Conservation (phyloP, 2,888 invertebrate species). For the Andrena fulva region DNA sequence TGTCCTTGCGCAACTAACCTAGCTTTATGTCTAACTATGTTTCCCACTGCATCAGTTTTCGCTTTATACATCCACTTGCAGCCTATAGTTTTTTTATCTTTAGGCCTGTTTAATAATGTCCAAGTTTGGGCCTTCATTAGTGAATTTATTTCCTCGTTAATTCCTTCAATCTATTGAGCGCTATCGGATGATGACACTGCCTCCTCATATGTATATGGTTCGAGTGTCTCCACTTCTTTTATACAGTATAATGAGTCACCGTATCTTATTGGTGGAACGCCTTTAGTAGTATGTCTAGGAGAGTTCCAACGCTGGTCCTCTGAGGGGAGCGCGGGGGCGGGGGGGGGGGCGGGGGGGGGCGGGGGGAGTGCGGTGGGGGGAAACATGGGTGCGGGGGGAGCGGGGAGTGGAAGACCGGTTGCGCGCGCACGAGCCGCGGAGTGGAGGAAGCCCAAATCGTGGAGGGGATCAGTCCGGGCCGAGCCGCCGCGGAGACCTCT, state of each 20-base stretch:
- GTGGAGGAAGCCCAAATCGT: too few species aligned
- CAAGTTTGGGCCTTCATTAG: constrained; percentile 4
- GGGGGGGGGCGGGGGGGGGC: too few species aligned
- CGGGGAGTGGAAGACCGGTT: too few species aligned
- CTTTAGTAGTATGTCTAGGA: too few species aligned
- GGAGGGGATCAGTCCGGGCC: too few species aligned
- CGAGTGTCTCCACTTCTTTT: not conserved
- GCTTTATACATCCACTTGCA: not conserved
- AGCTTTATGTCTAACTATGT: not conserved
- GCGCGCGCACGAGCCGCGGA: too few species aligned
- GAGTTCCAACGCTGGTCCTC: too few species aligned
- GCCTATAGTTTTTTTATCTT: not conserved
- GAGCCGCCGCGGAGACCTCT: too few species aligned
- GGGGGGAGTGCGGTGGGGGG: too few species aligned
- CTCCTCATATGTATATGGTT: not conserved
- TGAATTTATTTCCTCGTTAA: not conserved
- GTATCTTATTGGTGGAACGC: not conserved
- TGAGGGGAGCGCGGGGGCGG: too few species aligned
- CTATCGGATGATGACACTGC: not conserved
- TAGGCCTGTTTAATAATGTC: not conserved
- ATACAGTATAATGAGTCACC: not conserved
- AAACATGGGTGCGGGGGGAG: too few species aligned
- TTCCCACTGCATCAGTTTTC: not conserved
- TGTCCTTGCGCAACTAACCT: not conserved
- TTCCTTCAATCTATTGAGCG: not conserved